phyloP scores from a whole-genome alignment of 2,888 invertebrate genomes.

The Rapana venosa region DNA sequence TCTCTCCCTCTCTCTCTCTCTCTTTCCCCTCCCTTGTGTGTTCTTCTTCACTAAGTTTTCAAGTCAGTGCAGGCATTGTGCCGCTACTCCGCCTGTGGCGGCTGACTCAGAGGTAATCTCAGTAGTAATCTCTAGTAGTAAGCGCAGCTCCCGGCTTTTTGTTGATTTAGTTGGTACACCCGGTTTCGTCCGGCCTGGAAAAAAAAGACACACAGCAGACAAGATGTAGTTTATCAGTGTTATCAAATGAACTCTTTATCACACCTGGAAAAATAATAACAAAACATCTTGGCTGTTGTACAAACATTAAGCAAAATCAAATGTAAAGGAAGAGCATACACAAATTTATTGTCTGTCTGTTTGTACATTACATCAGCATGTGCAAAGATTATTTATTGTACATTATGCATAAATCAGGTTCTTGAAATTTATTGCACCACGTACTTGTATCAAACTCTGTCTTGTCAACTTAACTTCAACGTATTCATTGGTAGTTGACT shows the following conservation, averaged over 20 bases:
- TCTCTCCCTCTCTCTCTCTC: background rate
- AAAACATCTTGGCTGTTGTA: background rate
- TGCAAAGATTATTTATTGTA: too few species aligned
- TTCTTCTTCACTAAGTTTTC: background rate
- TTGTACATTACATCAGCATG: background rate
- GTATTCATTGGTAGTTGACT: too few species aligned
- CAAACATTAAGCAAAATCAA: background rate
- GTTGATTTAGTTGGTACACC: background rate
- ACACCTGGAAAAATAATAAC: too few species aligned
- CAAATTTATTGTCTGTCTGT: background rate
- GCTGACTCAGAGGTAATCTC: background rate
- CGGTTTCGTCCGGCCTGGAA: background rate
- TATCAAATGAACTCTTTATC: too few species aligned
- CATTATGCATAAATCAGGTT: too few species aligned
- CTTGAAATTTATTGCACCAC: too few species aligned
- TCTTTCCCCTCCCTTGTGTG: background rate
- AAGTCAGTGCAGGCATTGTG: constrained; percentile 19
- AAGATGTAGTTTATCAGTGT: too few species aligned
- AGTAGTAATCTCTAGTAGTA: background rate
- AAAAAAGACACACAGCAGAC: background rate
- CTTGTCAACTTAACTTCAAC: too few species aligned
- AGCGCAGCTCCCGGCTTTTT: background rate
- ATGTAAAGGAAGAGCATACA: background rate
- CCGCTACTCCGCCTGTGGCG: background rate
- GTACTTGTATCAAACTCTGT: too few species aligned